These are phyloP conservation scores for Gambusia yucatana DNA, from an alignment of 2,797 vertebrate species.

Conservation along the genomic window DNA sequence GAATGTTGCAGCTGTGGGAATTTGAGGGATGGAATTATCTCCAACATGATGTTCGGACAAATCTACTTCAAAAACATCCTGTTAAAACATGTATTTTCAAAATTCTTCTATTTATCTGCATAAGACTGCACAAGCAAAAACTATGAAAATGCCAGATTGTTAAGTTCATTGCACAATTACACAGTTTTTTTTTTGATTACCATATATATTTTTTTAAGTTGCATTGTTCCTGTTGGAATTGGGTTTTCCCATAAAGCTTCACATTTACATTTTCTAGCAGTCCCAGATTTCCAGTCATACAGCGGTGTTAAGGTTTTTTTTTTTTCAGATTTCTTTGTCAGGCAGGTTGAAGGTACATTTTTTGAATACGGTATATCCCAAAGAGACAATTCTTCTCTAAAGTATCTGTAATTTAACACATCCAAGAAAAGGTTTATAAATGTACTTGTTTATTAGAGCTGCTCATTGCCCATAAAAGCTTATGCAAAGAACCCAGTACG, in stretches of 20 bases:
- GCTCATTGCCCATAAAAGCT: background rate
- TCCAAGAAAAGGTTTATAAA: background rate
- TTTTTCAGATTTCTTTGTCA: background rate
- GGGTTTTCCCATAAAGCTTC: background rate
- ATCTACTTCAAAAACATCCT: background rate
- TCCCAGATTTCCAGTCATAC: slow-evolving; percentile 9
- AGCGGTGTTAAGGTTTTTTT: slow-evolving; percentile 47
- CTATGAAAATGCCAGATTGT: background rate
- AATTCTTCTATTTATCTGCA: background rate
- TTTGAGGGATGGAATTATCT: too few species aligned
- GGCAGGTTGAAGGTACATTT: too few species aligned
- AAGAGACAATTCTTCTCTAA: background rate
- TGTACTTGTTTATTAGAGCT: background rate
- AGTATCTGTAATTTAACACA: background rate
- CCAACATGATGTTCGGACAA: background rate
- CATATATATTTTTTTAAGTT: background rate
- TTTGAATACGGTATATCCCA: background rate
- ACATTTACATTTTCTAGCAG: slow-evolving; percentile 25
- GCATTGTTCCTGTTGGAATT: background rate
- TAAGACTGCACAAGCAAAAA: background rate
- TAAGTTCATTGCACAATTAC: background rate
- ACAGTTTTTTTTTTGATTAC: background rate
- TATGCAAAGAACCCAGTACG: background rate
- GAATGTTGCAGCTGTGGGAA: background rate
- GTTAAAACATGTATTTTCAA: background rate